Conservation (phyloP, 1,140 invertebrate genomes). For the Orchestia grillus region DNA sequence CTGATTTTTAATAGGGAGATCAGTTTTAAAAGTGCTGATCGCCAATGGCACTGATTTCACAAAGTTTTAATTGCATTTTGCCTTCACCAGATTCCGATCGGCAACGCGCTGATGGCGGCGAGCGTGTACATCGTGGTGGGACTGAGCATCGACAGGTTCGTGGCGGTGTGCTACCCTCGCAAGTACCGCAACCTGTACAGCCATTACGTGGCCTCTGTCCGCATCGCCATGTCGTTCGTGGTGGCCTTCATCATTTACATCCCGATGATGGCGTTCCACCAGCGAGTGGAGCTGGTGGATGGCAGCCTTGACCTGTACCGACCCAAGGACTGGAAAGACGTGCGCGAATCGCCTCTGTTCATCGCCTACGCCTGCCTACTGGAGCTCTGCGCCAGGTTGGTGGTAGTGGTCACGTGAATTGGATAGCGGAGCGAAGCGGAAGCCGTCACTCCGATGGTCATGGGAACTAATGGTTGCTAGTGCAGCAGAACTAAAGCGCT, state of each 20-base stretch:
- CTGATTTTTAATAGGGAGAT: neutral
- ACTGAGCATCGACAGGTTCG: constrained; percentile 73
- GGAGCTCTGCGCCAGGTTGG: constrained; percentile 9
- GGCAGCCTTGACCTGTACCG: neutral
- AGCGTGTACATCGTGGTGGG: constrained; percentile 73
- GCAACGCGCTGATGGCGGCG: constrained; percentile 73
- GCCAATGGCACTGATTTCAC: neutral
- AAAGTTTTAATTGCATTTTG: neutral
- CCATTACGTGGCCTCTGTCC: constrained; percentile 69
- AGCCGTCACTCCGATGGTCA: no score
- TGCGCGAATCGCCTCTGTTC: constrained; percentile 4
- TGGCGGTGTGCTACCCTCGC: constrained; percentile 72
- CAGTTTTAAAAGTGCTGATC: no score
- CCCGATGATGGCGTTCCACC: constrained; percentile 71
- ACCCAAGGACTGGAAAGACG: neutral
- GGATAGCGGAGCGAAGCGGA: no score
- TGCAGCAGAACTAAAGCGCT: no score
- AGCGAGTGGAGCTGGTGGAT: constrained; percentile 60
- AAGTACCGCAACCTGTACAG: constrained; percentile 72
- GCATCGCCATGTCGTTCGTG: constrained; percentile 70
- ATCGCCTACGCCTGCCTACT: constrained; percentile 35
- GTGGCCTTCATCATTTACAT: constrained; percentile 71
- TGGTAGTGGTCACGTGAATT: no score
- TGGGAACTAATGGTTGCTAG: no score
- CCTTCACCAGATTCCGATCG: constrained; percentile 70